phyloP scores from a whole-genome alignment of 1,140 invertebrate genomes.

The Carcinoscorpius rotundicauda region DNA sequence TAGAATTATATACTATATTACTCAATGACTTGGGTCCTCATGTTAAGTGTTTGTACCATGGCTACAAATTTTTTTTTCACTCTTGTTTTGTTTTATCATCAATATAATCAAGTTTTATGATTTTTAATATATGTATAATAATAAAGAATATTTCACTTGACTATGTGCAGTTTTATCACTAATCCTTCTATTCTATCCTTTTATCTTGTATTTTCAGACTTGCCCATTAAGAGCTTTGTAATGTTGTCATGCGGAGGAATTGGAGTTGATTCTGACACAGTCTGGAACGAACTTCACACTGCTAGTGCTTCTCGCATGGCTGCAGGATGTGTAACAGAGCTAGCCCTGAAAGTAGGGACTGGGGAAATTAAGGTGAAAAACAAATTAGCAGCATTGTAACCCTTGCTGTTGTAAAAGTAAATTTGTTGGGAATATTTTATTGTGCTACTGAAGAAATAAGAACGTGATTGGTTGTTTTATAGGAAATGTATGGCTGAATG shows the following conservation, averaged over 20 bases:
- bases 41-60: too few species aligned
- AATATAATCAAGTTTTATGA: too few species aligned
- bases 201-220: constrained; percentile 33
- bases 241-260: constrained; percentile 88
- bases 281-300: constrained; percentile 94
- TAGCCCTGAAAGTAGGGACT: constrained; percentile 61
- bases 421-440: too few species aligned
- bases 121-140: not conserved
- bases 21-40: too few species aligned
- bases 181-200: not conserved
- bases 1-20: too few species aligned
- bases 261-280: constrained; percentile 94
- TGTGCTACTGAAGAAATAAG: too few species aligned
- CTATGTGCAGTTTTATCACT: not conserved
- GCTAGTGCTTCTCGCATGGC: constrained; percentile 87
- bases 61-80: not conserved
- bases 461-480: too few species aligned
- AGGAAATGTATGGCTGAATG: too few species aligned
- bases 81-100: constrained; percentile 5
- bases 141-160: not conserved
- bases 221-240: constrained; percentile 78
- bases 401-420: too few species aligned
- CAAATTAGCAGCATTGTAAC: not conserved
- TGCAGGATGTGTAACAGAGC: constrained; percentile 85
- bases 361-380: constrained; percentile 27